Evolutionary conservation across 1,140 invertebrate genomes (phyloP).

Genomic region (Tribolium castaneum): DNA sequence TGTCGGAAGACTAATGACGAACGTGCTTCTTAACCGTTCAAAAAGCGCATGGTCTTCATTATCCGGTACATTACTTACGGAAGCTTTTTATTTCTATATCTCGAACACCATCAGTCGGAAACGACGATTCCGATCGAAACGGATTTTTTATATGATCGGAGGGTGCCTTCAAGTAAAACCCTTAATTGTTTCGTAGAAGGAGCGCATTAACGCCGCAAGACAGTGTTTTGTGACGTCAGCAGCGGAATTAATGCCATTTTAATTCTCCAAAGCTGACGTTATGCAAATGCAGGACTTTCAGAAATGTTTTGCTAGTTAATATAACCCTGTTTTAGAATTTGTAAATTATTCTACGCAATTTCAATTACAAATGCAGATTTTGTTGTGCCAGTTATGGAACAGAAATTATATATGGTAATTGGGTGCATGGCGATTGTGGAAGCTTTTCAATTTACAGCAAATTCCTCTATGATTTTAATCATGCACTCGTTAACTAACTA

Average conservation of each 20-base stretch:
- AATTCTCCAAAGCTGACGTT: constrained; percentile 42
- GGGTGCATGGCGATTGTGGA: neutral
- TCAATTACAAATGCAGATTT: constrained; percentile 39
- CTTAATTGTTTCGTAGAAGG: constrained; percentile 31
- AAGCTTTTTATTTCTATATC: constrained; percentile 29
- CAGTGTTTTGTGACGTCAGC: constrained; percentile 37
- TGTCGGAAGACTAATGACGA: constrained; percentile 50
- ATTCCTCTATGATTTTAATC: neutral
- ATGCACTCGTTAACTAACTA: neutral
- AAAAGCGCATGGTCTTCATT: constrained; percentile 24
- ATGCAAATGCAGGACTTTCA: constrained; percentile 39
- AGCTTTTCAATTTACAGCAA: constrained; percentile 6
- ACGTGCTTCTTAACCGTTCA: constrained; percentile 34
- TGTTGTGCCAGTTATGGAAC: constrained; percentile 23
- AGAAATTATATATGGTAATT: constrained; percentile 27
- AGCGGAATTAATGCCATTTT: constrained; percentile 42
- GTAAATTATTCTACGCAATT: constrained; percentile 42
- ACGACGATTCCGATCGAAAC: neutral
- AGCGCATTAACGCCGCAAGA: constrained; percentile 14
- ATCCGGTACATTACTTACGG: constrained; percentile 13
- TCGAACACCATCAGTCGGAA: neutral
- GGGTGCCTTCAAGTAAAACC: constrained; percentile 6
- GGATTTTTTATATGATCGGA: neutral
- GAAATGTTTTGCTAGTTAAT: constrained; percentile 41
- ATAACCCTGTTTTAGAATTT: constrained; percentile 40